phyloP scores from a whole-genome alignment of 2,888 invertebrate genomes.

The Chrysopilus asiliformis region DNA sequence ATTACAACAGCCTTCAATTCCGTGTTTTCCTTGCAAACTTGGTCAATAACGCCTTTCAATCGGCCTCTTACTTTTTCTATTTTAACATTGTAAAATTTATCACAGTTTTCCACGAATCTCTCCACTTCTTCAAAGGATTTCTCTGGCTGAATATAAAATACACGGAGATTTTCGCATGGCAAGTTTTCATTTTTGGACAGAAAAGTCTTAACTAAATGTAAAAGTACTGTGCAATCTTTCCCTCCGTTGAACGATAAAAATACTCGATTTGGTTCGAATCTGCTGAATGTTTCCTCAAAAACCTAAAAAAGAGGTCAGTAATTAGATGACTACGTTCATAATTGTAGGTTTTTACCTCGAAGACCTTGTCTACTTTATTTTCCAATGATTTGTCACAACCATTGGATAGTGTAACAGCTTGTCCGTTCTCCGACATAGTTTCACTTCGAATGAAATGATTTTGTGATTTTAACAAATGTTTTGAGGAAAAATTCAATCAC shows the following conservation, averaged over 20 bases:
- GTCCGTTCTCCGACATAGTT: no score
- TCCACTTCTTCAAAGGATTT: slow-evolving; percentile 80
- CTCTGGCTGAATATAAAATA: slow-evolving; percentile 67
- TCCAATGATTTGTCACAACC: no score
- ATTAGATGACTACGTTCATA: no score
- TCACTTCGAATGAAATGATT: no score
- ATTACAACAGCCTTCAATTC: slow-evolving; percentile 73
- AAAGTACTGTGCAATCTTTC: slow-evolving; percentile 90
- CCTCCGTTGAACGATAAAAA: slow-evolving; percentile 96
- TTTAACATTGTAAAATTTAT: slow-evolving; percentile 57
- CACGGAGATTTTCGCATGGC: slow-evolving; percentile 36
- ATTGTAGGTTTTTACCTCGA: no score
- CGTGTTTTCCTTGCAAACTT: slow-evolving; percentile 43
- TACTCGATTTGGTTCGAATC: slow-evolving; percentile 57
- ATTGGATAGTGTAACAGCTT: no score
- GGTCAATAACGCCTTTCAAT: slow-evolving; percentile 56
- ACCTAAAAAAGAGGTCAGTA: no score
- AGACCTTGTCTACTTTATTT: no score
- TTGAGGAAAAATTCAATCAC: no score
- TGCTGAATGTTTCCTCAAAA: slow-evolving; percentile 44
- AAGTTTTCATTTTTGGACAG: slow-evolving; percentile 25
- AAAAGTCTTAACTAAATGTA: slow-evolving; percentile 47
- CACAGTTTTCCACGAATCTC: slow-evolving; percentile 60
- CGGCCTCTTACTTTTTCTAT: slow-evolving; percentile 52
- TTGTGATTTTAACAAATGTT: no score